Evolutionary conservation across 2,888 invertebrate species (phyloP), one percentile per base, ranked within the genome.

Genomic region (Pomacea canaliculata): DNA sequence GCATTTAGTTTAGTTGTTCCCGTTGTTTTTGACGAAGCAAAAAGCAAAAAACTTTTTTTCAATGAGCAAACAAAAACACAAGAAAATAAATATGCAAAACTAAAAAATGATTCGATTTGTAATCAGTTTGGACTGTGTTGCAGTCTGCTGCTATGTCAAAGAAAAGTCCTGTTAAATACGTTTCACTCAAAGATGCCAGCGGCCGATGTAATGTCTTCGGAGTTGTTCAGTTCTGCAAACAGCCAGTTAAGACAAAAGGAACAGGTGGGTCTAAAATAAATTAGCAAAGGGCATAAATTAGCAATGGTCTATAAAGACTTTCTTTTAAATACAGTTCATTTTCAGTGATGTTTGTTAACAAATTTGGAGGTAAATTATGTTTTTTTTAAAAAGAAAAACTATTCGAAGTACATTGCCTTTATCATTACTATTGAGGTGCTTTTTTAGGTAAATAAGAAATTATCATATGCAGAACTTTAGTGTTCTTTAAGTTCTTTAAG

Each of bases 161-260:
- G 5, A 27, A 27, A 63, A 2, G 1, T 12, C 10, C 23, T 63
- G 23, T 19, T 7, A 63, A 12, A 12, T 63, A 63, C 10, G 63
- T 27, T 63, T 63, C 63, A 23, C 63, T 63, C 10, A 23, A 16
- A 63, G 19, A 63, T n/a, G 63, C 10, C 2, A 12, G 27, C 19
- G 63, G 19, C 27, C n/a, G 63, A 63, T 63, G 48, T 49, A 74
- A 74, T 62, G 27, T 69, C 13, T 69, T 62, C 48, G 74, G 74
- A 7, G 74, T 74, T 49, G 69, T 74, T 4, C 68, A 48, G 49
- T 74, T 74, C 49, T 23, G 46, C 67, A 74, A 74, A 69, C 23
- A 27, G 7, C 74, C 74, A n/a, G 49, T 27, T 5, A 74, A 49
- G 27, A 49, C 74, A 69, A 56, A 48, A 69, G 74, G 74, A 68